These are phyloP conservation scores for Tenthredo scrophulariae DNA, from an alignment of 2,888 invertebrate genomes.

Conservation along the genomic window DNA sequence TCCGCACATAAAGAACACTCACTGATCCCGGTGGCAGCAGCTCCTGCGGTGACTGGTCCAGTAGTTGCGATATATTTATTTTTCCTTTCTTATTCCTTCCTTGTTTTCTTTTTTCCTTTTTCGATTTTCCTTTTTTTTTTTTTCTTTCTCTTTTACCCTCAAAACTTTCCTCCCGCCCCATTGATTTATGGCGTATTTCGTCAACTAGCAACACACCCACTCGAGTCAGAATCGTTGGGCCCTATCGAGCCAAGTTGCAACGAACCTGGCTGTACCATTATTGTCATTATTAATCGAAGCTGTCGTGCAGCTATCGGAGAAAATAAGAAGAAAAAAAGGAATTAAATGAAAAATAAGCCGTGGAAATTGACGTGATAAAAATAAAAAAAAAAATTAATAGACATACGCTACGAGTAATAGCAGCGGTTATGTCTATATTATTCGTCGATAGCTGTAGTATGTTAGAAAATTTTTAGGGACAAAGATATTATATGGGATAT, in stretches of 20 bases:
- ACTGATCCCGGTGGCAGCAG: slow-evolving; percentile 18
- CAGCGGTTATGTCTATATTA: neutral
- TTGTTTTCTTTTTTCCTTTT: slow-evolving; percentile 45
- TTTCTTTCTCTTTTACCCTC: slow-evolving; percentile 57
- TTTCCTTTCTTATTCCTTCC: slow-evolving; percentile 59
- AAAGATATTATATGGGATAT: neutral
- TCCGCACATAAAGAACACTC: slow-evolving; percentile 45
- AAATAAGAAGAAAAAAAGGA: neutral
- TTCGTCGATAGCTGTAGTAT: neutral
- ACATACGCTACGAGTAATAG: slow-evolving; percentile 9
- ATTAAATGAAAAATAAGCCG: neutral
- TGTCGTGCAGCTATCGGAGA: neutral
- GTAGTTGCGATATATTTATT: slow-evolving; percentile 64
- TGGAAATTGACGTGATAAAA: neutral
- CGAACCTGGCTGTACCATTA: neutral
- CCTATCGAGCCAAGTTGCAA: neutral
- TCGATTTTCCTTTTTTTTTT: slow-evolving; percentile 53
- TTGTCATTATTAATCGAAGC: slow-evolving; percentile 30
- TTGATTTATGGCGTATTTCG: slow-evolving; percentile 71
- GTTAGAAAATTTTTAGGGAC: neutral
- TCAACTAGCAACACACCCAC: slow-evolving; percentile 63
- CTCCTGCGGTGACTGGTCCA: slow-evolving; percentile 55
- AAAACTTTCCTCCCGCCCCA: slow-evolving; percentile 64
- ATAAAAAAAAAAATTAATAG: neutral
- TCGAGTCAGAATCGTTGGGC: slow-evolving; percentile 23